Evolutionary conservation across 2,888 invertebrate genomes (phyloP), one percentile per base, ranked within the genome.

Genomic region (Hemaris fuciformis): DNA sequence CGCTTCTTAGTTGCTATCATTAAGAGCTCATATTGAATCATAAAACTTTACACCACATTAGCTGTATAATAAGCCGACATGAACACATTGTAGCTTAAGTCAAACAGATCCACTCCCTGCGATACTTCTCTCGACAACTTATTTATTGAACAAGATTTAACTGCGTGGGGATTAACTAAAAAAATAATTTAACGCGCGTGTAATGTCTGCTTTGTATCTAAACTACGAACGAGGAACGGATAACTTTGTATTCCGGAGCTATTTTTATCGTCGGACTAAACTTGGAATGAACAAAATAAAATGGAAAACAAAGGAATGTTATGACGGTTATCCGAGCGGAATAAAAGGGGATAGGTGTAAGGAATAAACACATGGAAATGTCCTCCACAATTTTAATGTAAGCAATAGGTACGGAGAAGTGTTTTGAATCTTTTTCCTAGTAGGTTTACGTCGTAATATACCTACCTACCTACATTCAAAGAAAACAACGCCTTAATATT

Each of bases 61-160:
- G 13, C 10, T 10, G 8, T 10, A 10, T 45, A 22, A 22, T 22
- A 45, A 20, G 8, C 10, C 18, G 8, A 41, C 22, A 57, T 38
- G 27, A 20, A 43, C 43, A 42, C 13, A 59, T 27, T 43, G 43
- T 6, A 20, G 43, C 10, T 43, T 43, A 59, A 59, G 59, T 25
- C 18, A 43, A 25, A 43, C 18, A 27, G 27, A 59, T 46, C 22
- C 4, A 34, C 34, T 34, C 3, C 34, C 27, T 23, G 59, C 25
- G 18, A 45, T 46, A 48, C 10, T 31, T 22, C 48, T 15, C 3
- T 25, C 48, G 13, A 38, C 38, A 48, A 60, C 53, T 53, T 6
- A 59, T 59, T 45, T 53, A 20, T 60, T 48, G 18, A 46, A 41
- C 18, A 60, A 13, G 41, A 53, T 53, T 53, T 18, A 46, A 46